Percentiles rank a stretch among this genome's conserved stretches.
phyloP scores from a whole-genome alignment of 1,140 invertebrate species.

The Trichonephila clavipes region DNA sequence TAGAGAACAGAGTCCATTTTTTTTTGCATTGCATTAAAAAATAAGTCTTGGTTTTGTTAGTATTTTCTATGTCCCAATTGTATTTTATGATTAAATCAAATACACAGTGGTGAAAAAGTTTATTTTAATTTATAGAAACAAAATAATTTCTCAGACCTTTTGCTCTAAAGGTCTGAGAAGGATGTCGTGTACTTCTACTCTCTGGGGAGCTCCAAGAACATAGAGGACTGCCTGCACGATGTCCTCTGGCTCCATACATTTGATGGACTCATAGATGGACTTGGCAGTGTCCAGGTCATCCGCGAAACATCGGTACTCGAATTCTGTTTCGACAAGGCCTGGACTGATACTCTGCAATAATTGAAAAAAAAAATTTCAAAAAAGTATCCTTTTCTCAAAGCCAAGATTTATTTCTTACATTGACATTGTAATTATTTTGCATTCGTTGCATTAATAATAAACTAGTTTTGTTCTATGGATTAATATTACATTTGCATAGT shows the following conservation, averaged over 20 bases:
- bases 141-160: not conserved
- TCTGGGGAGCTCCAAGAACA: conserved; percentile 57
- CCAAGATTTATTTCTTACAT: too few relatives aligned
- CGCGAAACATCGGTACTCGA: conserved; percentile 79
- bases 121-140: too few relatives aligned
- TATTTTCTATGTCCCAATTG: not conserved
- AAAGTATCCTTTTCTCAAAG: too few relatives aligned
- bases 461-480: too few relatives aligned
- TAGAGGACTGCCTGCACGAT: conserved; percentile 71
- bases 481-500: too few relatives aligned
- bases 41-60: too few relatives aligned
- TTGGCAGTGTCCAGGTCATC: conserved; percentile 75
- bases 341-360: conserved; percentile 84
- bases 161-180: conserved; percentile 74
- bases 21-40: too few relatives aligned
- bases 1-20: too few relatives aligned
- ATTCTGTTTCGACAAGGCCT: conserved; percentile 83
- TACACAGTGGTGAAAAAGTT: too few relatives aligned
- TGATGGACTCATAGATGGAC: conserved; percentile 78
- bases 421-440: too few relatives aligned
- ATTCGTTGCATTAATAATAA: too few relatives aligned
- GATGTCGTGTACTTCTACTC: conserved; percentile 77
- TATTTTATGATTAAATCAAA: not conserved
- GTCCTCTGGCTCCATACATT: conserved; percentile 64
- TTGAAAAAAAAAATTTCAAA: not conserved